Evolutionary conservation across 2,797 vertebrate species (phyloP).

Genomic region (Heterohyrax brucei): DNA sequence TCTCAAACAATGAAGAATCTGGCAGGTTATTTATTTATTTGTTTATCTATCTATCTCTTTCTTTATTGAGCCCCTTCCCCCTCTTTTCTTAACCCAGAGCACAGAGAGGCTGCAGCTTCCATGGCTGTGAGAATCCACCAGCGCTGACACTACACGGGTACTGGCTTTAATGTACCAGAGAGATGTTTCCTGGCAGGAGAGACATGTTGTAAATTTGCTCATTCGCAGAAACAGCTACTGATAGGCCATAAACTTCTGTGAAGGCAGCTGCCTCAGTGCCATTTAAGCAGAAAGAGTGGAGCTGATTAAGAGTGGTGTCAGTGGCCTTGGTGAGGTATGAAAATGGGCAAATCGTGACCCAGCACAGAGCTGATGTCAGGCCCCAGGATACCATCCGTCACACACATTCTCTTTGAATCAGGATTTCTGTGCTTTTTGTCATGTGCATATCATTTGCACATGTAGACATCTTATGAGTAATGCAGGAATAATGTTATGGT

Average conservation of each 20-base stretch:
- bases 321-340: accelerated
- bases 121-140: background rate
- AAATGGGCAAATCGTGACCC: background rate
- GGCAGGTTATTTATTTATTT: background rate
- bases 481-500: background rate
- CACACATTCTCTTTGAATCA: accelerated
- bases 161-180: background rate
- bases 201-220: background rate
- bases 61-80: accelerated
- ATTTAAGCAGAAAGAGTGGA: background rate
- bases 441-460: accelerated
- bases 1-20: background rate
- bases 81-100: background rate
- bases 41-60: too few species aligned
- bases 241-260: accelerated
- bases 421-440: background rate
- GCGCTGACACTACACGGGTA: background rate
- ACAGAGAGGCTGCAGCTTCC: accelerated
- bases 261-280: background rate
- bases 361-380: background rate
- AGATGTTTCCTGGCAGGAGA: too few species aligned
- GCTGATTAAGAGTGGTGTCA: accelerated
- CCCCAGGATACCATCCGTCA: accelerated
- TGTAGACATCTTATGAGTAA: accelerated
- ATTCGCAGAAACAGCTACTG: background rate